Evolutionary conservation across 2,113 vertebrate genomes (phyloP).

Genomic region (Phrynosoma platyrhinos): DNA sequence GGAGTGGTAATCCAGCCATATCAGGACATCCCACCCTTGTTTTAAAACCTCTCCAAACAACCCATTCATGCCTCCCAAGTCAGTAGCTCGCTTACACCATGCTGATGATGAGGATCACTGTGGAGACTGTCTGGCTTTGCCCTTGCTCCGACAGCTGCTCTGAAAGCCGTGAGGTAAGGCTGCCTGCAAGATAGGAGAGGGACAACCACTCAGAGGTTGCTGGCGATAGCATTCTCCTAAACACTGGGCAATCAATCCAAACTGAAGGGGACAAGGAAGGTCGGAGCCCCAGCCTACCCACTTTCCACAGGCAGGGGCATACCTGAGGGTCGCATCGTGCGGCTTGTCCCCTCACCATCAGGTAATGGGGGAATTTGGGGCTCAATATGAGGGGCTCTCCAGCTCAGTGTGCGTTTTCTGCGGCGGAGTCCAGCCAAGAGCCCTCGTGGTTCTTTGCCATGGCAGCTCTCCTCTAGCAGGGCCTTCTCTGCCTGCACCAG

Average conservation of each 20-base stretch:
- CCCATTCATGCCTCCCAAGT: no score
- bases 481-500: slow-evolving; percentile 87
- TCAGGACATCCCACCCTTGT: background rate
- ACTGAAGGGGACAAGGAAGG: background rate
- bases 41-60: background rate
- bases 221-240: fast-evolving
- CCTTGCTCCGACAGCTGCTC: slow-evolving; percentile 63
- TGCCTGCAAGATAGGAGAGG: slow-evolving; percentile 50
- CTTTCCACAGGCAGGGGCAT: background rate
- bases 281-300: no score
- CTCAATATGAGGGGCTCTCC: slow-evolving; percentile 80
- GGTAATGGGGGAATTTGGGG: slow-evolving; percentile 47
- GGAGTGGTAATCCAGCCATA: no score
- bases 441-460: slow-evolving; percentile 74
- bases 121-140: slow-evolving; percentile 78
- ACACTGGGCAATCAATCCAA: background rate
- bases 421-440: slow-evolving; percentile 80
- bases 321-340: slow-evolving; percentile 70
- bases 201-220: background rate
- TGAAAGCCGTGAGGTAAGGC: slow-evolving; percentile 68
- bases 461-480: slow-evolving; percentile 79
- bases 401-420: slow-evolving; percentile 85
- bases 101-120: slow-evolving; percentile 88
- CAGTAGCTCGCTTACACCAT: slow-evolving; percentile 82
- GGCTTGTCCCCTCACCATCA: slow-evolving; percentile 47